Evolutionary conservation across 2,113 vertebrate species (phyloP), one percentile per base, ranked within the genome.

Genomic region (Sebastes fasciatus): DNA sequence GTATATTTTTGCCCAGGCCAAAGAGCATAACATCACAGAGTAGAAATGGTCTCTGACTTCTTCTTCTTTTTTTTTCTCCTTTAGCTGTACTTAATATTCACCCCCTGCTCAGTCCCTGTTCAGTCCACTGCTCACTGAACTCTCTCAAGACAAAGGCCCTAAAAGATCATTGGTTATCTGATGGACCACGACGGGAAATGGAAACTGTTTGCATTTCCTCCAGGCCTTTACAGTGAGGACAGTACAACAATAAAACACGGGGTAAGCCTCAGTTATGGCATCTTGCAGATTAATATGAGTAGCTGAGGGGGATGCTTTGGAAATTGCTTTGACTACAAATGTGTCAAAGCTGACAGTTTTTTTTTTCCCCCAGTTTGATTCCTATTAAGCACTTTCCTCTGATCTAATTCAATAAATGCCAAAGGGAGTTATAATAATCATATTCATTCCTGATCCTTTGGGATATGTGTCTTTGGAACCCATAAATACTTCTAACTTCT

Each of bases 401-500:
- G 86, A 93, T 91, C 90, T 91, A 88, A 91, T 91, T 94, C 94
- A 93, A 93, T 94, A 93, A 89, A 92, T 80, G 86, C 89, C 87
- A 82, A 86, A 79, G 89, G 92, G 92, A 90, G 86, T 91, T 90
- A 88, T 68, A 92, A 90, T 94, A 93, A 92, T 93, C 82, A 88
- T 90, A 94, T 91, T 92, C 84, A 89, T 85, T 72, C 62, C 65
- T 60, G 78, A 84, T 88, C 92, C 91, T 89, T 80, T 89, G 86
- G 89, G 91, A 91, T 89, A 85, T 84, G 70, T 86, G 73, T 91
- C 90, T 91, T 92, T 90, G 86, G 84, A 92, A 89, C 14, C 80
- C 83, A 90, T 91, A 91, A 92, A 93, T 90, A 92, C 90, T 86
- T 80, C 55, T 19, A 79, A 88, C 80, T 89, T 87, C 79, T 69